These are phyloP conservation scores for Scrobipalpa costella DNA, from an alignment of 2,888 invertebrate genomes.

Conservation along the genomic window DNA sequence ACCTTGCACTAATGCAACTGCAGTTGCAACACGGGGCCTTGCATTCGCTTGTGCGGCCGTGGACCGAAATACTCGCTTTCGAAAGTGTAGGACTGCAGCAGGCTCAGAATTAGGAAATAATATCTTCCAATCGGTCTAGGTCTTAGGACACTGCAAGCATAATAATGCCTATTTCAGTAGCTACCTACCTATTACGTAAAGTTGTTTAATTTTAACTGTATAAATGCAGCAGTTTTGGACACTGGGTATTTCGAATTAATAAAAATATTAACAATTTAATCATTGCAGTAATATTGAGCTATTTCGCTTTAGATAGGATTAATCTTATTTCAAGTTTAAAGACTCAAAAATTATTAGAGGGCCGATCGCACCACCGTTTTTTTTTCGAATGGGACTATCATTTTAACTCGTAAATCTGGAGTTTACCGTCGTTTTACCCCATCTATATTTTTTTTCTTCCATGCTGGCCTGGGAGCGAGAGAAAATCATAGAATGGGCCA, in stretches of 20 bases:
- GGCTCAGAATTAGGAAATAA: not conserved
- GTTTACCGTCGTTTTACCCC: too few species aligned
- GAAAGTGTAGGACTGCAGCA: constrained; percentile 43
- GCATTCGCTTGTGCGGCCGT: constrained; percentile 75
- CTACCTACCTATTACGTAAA: not conserved
- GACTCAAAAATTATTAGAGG: not conserved
- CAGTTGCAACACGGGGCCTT: constrained; percentile 70
- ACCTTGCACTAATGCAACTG: constrained; percentile 68
- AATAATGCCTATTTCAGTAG: too few species aligned
- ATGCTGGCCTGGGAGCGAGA: too few species aligned
- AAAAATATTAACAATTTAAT: too few species aligned
- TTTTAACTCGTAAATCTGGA: not conserved
- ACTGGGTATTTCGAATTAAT: too few species aligned
- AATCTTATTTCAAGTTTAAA: not conserved
- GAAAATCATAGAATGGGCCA: too few species aligned
- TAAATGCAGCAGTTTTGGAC: too few species aligned
- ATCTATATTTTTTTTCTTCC: too few species aligned
- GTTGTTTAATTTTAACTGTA: not conserved
- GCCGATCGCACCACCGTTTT: too few species aligned
- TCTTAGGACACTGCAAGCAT: not conserved
- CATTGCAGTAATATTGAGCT: too few species aligned
- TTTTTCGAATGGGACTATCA: not conserved
- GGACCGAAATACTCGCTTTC: constrained; percentile 77
- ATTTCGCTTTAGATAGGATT: too few species aligned
- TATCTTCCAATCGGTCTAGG: not conserved